phyloP scores from a whole-genome alignment of 1,140 invertebrate genomes.

The Aricia agestis region DNA sequence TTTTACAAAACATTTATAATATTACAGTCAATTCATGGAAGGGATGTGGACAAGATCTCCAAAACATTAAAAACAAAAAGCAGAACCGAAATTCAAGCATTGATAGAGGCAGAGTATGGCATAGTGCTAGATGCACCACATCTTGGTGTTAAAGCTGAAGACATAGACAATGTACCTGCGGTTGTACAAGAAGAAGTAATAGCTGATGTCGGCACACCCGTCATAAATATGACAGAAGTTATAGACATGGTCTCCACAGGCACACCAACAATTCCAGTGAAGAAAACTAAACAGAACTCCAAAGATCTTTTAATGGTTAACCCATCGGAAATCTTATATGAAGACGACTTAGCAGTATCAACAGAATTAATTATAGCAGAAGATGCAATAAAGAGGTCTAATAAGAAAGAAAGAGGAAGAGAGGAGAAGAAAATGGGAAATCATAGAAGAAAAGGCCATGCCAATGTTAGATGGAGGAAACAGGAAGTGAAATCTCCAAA shows the following conservation, averaged over 20 bases:
- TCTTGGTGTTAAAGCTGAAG: conserved; percentile 41
- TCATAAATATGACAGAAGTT: conserved; percentile 74
- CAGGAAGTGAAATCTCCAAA: conserved; percentile 50
- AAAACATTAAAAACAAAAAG: conserved; percentile 80
- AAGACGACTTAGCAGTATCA: conserved; percentile 54
- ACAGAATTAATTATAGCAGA: conserved; percentile 46
- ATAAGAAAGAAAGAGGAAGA: conserved; percentile 49
- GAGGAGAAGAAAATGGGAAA: conserved; percentile 57
- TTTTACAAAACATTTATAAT: conserved; percentile 12
- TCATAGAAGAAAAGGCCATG: conserved; percentile 59
- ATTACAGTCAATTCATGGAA: conserved; percentile 79
- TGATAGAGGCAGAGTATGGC: conserved; percentile 70
- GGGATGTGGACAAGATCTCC: conserved; percentile 79
- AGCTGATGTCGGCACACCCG: conserved; percentile 43
- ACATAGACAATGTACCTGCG: conserved; percentile 41
- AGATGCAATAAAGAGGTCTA: conserved; percentile 34
- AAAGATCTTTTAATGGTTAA: conserved; percentile 28
- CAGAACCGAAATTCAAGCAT: conserved; percentile 76
- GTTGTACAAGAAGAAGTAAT: conserved; percentile 62
- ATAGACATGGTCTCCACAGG: conserved; percentile 75
- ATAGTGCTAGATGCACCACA: conserved; percentile 50
- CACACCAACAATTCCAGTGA: conserved; percentile 63
- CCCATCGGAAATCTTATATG: conserved; percentile 53
- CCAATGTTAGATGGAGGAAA: conserved; percentile 39
- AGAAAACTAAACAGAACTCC: conserved; percentile 34